phyloP scores from a whole-genome alignment of 2,797 vertebrate genomes.

The Coregonus ussuriensis region DNA sequence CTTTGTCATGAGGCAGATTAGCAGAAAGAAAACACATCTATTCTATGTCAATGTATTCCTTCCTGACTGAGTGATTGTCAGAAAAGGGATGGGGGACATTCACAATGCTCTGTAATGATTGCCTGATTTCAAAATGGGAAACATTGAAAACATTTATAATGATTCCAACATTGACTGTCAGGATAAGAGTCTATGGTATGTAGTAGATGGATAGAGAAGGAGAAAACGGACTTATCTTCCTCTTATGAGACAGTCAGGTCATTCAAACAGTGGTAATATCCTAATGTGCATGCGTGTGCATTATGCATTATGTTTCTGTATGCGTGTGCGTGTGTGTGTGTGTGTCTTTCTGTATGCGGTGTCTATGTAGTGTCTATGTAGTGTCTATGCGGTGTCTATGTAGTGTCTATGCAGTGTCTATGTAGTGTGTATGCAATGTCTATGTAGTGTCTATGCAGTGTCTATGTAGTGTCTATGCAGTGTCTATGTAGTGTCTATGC shows the following conservation, averaged over 20 bases:
- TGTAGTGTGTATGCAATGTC: no score
- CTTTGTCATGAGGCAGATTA: no score
- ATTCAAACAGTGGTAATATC: no score
- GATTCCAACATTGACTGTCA: background rate
- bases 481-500: no score
- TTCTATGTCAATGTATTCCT: background rate
- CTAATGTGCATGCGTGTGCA: background rate
- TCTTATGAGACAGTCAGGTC: no score
- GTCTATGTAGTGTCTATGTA: background rate
- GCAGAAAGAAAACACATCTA: no score
- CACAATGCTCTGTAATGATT: background rate
- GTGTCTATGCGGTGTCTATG: no score
- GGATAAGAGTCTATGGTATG: background rate
- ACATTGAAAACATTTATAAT: background rate
- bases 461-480: no score
- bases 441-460: no score
- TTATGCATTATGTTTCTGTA: conserved; percentile 3
- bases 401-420: no score
- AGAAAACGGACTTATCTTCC: no score
- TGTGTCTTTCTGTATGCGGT: conserved; percentile 7
- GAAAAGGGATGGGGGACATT: no score
- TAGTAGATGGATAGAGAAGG: background rate
- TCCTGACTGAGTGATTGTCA: background rate
- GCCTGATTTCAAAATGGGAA: background rate
- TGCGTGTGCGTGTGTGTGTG: background rate